Base-by-base conservation (phyloP, 2,888 invertebrate species). In the Merodon equestris region DNA sequence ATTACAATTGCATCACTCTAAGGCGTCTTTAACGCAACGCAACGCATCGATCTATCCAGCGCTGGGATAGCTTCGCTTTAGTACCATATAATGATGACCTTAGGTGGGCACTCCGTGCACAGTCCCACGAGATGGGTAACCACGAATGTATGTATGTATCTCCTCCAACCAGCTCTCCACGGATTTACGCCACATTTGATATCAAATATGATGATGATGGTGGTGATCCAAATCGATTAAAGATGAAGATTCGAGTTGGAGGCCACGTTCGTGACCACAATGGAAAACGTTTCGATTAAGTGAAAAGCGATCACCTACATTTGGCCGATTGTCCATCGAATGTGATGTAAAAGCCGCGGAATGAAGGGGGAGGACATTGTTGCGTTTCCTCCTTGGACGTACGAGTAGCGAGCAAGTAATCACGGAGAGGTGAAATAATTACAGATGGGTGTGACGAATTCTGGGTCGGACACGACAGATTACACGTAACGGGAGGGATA, bases 391-490 rank as follows among this genome's bases (percentile, higher is more conserved):
- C 27, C 27, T n/a, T n/a, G n/a, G 27, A 27, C 7, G 27, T 27
- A 7, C 27, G 3, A 27, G n/a, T n/a, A n/a, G n/a, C 27, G 3
- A 27, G 3, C 27, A 60, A 14, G 58, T 75, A 70, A 75, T 75
- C 64, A 70, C 57, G 45, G 70, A 57, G 70, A 75, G 75, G 75
- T 70, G 58, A 75, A 64, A 53, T 75, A 75, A 75, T 75, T 75
- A 70, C 64, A 68, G 75, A 63, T 75, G 34, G 48, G 40, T 27
- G 27, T 27, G 27, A 27, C 27, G 27, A 27, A 27, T 27, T 27
- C 27, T 27, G 27, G 27, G 7, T 27, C 27, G 27, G 2, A 27
- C 27, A 27, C 3, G 3, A 27, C 27, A 27, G 27, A 27, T 27
- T 27, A 27, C n/a, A n/a, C n/a, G n/a, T n/a, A n/a, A n/a, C n/a